These are phyloP conservation scores for Aix galericulata DNA, from an alignment of 2,113 vertebrate species.

Conservation along the genomic window DNA sequence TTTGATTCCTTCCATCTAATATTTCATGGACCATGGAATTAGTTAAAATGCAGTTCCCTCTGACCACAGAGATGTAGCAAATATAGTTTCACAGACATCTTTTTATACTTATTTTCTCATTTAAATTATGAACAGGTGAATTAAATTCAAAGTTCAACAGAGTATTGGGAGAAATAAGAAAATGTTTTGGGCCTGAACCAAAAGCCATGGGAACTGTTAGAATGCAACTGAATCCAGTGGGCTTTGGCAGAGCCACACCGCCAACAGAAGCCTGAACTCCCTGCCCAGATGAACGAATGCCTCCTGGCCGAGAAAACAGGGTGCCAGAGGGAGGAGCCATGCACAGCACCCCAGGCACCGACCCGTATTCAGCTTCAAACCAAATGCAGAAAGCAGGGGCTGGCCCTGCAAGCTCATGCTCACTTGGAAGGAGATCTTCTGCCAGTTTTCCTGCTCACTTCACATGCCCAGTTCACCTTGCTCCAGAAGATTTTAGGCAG, in stretches of 20 bases:
- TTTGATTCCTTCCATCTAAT: slow-evolving; percentile 42
- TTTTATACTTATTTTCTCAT: not conserved
- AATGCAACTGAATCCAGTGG: not conserved
- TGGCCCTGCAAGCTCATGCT: not conserved
- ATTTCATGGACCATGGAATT: slow-evolving; percentile 8
- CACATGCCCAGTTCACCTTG: not conserved
- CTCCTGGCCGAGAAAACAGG: not conserved
- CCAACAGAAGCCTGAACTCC: not conserved
- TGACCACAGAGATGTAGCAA: not conserved
- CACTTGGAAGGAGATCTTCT: not conserved
- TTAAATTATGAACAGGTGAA: not conserved
- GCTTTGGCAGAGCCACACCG: not conserved
- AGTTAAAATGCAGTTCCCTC: slow-evolving; percentile 36
- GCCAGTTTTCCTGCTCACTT: not conserved
- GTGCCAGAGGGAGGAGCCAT: too few relatives aligned
- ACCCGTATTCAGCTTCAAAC: too few relatives aligned
- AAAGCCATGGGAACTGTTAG: not conserved
- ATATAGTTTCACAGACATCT: not conserved
- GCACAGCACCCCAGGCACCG: rapidly evolving
- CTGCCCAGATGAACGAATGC: not conserved
- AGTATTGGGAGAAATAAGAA: not conserved
- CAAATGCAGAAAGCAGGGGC: not conserved
- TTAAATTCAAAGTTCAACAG: not conserved
- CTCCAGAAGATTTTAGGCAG: not conserved
- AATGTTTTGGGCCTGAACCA: not conserved